Evolutionary conservation across 1,140 invertebrate species (phyloP), one percentile per base, ranked within the genome.

Genomic region (Megathymus violae): DNA sequence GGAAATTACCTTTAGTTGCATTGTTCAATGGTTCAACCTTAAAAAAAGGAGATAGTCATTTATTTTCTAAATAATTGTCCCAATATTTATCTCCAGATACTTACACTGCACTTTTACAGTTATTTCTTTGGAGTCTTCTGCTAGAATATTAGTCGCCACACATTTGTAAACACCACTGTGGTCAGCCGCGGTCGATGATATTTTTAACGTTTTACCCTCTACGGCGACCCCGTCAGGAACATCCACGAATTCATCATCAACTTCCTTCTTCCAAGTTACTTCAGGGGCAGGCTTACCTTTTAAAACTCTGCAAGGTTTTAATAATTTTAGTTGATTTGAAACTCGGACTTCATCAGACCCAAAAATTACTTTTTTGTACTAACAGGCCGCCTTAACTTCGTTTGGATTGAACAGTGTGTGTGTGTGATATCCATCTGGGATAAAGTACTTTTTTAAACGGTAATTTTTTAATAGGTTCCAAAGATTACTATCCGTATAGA

Each of bases 91-190:
- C n/a, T n/a, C n/a, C n/a, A n/a, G n/a, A 10, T 14, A 76, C 82
- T 82, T 67, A 89, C 86, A 84, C 58, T 81, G 69, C 1, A 89
- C 68, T 75, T 76, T 74, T 0, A 88, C 47, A 1, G 22, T 25
- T 0, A 86, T 16, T 50, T 86, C 73, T 58, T 63, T 54, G 0
- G 43, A 56, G 58, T 75, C 64, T 1, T 54, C 9, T 14, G 84
- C 86, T 11, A 79, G 15, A 14, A 75, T n/a, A 31, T 89, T 89
- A 0, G 15, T 34, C 6, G 80, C 86, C 51, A 71, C 65, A 56
- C 86, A 89, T 56, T 71, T 64, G 50, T 87, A 89, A 7, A 72
- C 46, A 0, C 86, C 84, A 9, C 41, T 68, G 58, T 87, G 80
- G 6, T 71, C 44, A 1, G 17, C 66, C n/a, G 66, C 62, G 0